Evolutionary conservation across 1,140 invertebrate species (phyloP), one percentile per base, ranked within the genome.

Genomic region (Drosophila carrolli): DNA sequence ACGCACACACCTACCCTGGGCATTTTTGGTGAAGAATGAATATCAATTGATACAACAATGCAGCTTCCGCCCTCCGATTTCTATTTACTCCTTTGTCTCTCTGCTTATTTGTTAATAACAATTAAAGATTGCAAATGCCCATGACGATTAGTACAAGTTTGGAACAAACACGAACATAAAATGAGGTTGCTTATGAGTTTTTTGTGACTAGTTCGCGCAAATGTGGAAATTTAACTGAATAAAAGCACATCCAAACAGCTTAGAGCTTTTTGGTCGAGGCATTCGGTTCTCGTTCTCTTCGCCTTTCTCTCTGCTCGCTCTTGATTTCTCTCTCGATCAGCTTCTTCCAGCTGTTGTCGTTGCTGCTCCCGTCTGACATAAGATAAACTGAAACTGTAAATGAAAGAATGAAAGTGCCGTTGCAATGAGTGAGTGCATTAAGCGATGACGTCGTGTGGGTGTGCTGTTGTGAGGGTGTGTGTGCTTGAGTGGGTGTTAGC

Each of bases 1-100:
- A 53, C 51, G 48, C 58, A 57, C 46, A 73, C 46, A 85, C 82
- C 58, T 82, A 89, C 83, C 83, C 80, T 88, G 14, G 84, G 83
- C 84, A 88, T 88, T 67, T 81, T 59, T 62, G 11, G 32, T 46
- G 60, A 56, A 63, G 37, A 67, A 48, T 44, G 58, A 85, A 86
- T 78, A 75, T 77, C 75, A 77, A 56, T 70, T 53, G 32, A 51
- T 63, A 75, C 40, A 62, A 53, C 40, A 50, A 44, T 47, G 54
- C 74, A 68, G 61, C 40, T 63, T 78, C 58, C 58, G 53, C 29
- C 38, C 23, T 27, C 32, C 27, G 38, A 61, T 58, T 51, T 59
- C 9, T 47, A 29, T 19, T 48, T 40, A 3, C 2, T 27, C 32
- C 48, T 43, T 37, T 60, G 37, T 68, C 62, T 61, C 16, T 41